Conservation (phyloP, 2,888 invertebrate species). For the Glyphotaelius pellucidus region DNA sequence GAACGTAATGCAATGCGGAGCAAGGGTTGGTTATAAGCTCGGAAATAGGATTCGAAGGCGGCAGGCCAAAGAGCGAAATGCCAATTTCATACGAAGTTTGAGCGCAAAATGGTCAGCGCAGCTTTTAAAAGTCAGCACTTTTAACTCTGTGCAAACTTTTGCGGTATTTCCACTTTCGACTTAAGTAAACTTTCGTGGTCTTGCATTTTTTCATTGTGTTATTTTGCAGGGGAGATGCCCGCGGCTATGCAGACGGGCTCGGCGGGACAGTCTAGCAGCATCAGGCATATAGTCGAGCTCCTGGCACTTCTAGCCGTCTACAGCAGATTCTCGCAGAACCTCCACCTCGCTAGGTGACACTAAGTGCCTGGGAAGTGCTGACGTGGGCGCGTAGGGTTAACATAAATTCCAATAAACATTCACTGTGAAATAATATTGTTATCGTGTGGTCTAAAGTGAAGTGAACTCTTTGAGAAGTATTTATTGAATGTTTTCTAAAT, state of each 20-base stretch:
- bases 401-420: background rate
- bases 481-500: background rate
- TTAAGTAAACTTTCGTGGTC: background rate
- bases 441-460: background rate
- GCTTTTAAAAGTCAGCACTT: background rate
- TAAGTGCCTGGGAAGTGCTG: slow-evolving; percentile 17
- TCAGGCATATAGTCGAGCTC: slow-evolving; percentile 52
- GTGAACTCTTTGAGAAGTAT: background rate
- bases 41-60: background rate
- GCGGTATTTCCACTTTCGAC: slow-evolving; percentile 2
- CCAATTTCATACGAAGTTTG: background rate
- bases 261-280: slow-evolving; percentile 70
- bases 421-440: background rate
- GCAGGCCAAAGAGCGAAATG: background rate
- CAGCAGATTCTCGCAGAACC: slow-evolving; percentile 36
- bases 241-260: slow-evolving; percentile 91
- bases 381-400: background rate
- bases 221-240: slow-evolving; percentile 83
- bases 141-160: background rate
- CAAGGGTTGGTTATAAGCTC: background rate
- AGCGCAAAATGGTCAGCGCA: background rate
- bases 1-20: background rate
- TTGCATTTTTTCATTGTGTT: slow-evolving; percentile 29
- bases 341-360: slow-evolving; percentile 58
- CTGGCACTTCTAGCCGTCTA: slow-evolving; percentile 49